Conservation (phyloP, 1,140 invertebrate species). For the Orchestia grillus region DNA sequence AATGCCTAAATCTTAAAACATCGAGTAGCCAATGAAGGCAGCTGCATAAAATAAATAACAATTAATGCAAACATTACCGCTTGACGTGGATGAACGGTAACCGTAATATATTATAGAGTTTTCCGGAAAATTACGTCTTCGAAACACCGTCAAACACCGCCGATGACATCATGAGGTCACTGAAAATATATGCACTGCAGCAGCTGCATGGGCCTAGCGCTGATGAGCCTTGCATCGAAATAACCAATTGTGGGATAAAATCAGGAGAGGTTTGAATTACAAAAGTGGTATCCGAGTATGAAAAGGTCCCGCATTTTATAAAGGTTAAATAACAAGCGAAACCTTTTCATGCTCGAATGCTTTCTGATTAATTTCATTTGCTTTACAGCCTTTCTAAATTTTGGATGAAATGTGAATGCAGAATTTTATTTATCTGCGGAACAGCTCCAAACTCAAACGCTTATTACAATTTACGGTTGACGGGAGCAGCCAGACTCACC, state of each 20-base stretch:
- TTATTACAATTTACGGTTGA: too few relatives aligned
- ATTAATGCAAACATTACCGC: neutral
- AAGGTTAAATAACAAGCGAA: neutral
- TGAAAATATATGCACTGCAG: neutral
- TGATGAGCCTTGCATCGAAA: neutral
- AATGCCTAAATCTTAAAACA: too few relatives aligned
- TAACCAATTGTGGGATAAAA: neutral
- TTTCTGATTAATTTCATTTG: too few relatives aligned
- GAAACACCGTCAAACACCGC: neutral
- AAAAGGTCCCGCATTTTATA: too few relatives aligned
- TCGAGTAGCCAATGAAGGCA: neutral
- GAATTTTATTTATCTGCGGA: too few relatives aligned
- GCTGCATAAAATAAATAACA: neutral
- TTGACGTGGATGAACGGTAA: neutral
- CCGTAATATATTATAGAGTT: neutral
- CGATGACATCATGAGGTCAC: neutral
- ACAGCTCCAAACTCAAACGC: too few relatives aligned
- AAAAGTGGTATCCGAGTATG: neutral
- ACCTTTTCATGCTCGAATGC: neutral
- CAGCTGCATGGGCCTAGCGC: neutral
- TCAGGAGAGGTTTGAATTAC: neutral
- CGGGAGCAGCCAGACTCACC: too few relatives aligned
- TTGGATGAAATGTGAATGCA: too few relatives aligned
- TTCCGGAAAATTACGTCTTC: neutral
- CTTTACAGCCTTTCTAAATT: too few relatives aligned